Evolutionary conservation across 1,140 invertebrate genomes (phyloP).

Genomic region (Cyclargus thomasi): DNA sequence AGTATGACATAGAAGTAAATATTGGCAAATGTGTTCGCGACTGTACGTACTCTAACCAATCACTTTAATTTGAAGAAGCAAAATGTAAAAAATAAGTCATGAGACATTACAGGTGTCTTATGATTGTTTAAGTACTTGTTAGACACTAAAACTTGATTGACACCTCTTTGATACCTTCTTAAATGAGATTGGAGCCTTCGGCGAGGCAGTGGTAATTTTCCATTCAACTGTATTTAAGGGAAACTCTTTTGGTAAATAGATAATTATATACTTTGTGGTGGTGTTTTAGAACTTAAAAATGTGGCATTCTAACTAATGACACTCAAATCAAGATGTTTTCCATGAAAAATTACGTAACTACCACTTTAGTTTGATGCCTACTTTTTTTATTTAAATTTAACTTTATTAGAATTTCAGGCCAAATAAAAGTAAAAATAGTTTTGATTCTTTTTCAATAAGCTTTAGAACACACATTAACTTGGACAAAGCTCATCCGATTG

Average conservation of each 20-base stretch:
- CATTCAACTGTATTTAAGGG: not conserved
- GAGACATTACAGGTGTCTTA: constrained; percentile 41
- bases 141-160: constrained; percentile 44
- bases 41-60: constrained; percentile 42
- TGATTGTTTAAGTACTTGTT: constrained; percentile 33
- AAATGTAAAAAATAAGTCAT: constrained; percentile 31
- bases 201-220: not conserved
- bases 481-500: not conserved
- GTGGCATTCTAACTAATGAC: no score
- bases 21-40: not conserved
- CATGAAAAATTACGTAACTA: no score
- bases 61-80: constrained; percentile 46
- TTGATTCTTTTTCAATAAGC: not conserved
- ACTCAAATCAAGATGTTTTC: no score
- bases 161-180: constrained; percentile 50
- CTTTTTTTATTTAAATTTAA: not conserved
- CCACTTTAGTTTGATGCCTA: no score
- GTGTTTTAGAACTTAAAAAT: not conserved
- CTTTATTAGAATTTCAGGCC: no score
- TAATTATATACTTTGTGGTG: not conserved
- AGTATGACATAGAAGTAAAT: not conserved
- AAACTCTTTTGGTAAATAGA: not conserved
- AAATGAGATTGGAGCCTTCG: constrained; percentile 20
- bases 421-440: not conserved
- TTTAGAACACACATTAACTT: not conserved